These are phyloP conservation scores for Agrotis puta DNA, from an alignment of 2,888 invertebrate genomes.

Conservation along the genomic window DNA sequence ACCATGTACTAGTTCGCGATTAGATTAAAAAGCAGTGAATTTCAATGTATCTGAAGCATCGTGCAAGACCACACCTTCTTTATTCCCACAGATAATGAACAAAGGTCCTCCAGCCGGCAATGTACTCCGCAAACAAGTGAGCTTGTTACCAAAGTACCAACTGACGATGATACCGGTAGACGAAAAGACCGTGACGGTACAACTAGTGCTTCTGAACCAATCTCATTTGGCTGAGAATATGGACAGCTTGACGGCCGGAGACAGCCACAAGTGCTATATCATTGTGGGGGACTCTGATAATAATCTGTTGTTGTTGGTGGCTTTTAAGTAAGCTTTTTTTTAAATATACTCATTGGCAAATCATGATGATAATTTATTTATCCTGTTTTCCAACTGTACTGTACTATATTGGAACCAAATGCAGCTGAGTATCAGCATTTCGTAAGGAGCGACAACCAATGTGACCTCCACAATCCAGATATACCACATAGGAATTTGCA, in stretches of 20 bases:
- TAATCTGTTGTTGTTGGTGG: slow-evolving; percentile 89
- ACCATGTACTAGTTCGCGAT: too few species aligned
- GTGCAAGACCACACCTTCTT: background rate
- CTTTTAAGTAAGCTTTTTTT: slow-evolving; percentile 87
- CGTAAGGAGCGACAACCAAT: background rate
- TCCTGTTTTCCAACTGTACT: too few species aligned
- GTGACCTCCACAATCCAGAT: background rate
- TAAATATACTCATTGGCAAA: background rate
- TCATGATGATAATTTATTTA: background rate
- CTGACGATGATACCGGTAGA: slow-evolving; percentile 82
- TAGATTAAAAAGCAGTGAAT: too few species aligned
- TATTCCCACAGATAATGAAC: slow-evolving; percentile 92
- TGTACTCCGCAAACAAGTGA: slow-evolving; percentile 91
- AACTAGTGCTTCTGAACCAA: slow-evolving; percentile 84
- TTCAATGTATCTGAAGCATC: background rate
- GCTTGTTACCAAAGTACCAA: slow-evolving; percentile 92
- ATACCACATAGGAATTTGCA: background rate
- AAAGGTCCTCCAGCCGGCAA: slow-evolving; percentile 94
- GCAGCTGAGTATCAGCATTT: background rate
- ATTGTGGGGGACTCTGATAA: slow-evolving; percentile 93
- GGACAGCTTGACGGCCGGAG: slow-evolving; percentile 85
- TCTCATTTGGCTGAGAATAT: slow-evolving; percentile 83
- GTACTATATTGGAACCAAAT: background rate
- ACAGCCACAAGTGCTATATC: slow-evolving; percentile 89
- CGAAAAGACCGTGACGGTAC: slow-evolving; percentile 76